phyloP scores from a whole-genome alignment of 2,113 vertebrate species.

The Hippocampus zosterae region DNA sequence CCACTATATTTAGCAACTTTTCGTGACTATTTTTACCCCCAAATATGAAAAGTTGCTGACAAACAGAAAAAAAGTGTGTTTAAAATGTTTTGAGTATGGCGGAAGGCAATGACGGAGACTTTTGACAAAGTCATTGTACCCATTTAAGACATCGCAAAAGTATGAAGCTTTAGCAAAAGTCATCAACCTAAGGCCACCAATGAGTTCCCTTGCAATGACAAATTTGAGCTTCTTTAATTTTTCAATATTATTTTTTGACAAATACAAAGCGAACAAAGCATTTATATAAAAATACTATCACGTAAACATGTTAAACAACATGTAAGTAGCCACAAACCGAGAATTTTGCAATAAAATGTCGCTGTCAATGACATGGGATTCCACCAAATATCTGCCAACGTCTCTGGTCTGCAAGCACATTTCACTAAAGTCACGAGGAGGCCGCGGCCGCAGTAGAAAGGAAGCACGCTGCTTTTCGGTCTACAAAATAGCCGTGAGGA shows the following conservation, averaged over 20 bases:
- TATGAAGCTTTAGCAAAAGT: too few species aligned
- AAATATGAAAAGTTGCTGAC: too few species aligned
- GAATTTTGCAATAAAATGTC: not conserved
- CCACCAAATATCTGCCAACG: not conserved
- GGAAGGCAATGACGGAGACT: too few species aligned
- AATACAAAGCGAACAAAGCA: not conserved
- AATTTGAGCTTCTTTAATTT: not conserved
- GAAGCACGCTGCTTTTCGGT: conserved; percentile 56
- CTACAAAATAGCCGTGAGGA: conserved; percentile 31
- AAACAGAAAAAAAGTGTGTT: too few species aligned
- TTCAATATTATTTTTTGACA: not conserved
- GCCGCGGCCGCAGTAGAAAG: conserved; percentile 36
- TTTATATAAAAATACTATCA: not conserved
- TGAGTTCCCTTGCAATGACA: not conserved
- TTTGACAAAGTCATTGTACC: too few species aligned
- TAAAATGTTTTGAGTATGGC: too few species aligned
- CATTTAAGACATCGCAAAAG: too few species aligned
- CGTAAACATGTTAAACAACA: not conserved
- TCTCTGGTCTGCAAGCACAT: not conserved
- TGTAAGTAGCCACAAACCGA: not conserved
- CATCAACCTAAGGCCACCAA: too few species aligned
- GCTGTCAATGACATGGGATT: not conserved
- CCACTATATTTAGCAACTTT: too few species aligned
- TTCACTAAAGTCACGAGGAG: conserved; percentile 13
- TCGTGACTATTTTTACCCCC: too few species aligned